These are phyloP conservation scores for Acleris laterana DNA, from an alignment of 2,888 invertebrate genomes.

Conservation along the genomic window DNA sequence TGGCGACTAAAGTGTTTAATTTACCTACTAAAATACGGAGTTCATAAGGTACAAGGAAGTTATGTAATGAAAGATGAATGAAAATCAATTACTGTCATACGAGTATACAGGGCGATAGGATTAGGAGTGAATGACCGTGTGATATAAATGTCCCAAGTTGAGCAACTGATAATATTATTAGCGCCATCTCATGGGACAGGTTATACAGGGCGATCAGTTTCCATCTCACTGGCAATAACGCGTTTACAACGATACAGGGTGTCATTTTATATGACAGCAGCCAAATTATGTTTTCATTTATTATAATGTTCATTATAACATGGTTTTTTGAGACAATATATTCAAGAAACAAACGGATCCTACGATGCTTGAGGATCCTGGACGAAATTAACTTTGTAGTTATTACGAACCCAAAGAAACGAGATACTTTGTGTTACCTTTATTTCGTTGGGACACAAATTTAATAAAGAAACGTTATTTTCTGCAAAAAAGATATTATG, in stretches of 20 bases:
- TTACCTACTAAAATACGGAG: no score
- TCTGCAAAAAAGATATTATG: conserved; percentile 25
- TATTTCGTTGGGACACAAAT: conserved; percentile 14
- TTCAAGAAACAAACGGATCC: background rate
- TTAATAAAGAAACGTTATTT: conserved; percentile 23
- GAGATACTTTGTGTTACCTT: conserved; percentile 20
- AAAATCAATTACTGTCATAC: no score
- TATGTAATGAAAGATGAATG: no score
- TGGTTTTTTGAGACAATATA: background rate
- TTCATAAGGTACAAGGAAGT: background rate
- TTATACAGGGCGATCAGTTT: conserved; percentile 13
- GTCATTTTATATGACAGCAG: background rate
- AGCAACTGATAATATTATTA: conserved; percentile 29
- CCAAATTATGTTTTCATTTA: background rate
- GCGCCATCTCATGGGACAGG: conserved; percentile 16
- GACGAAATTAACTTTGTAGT: conserved; percentile 16
- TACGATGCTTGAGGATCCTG: background rate
- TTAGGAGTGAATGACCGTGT: conserved; percentile 21
- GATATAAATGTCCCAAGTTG: conserved; percentile 21
- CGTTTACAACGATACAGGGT: background rate
- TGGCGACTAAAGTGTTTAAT: no score
- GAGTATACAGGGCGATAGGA: background rate
- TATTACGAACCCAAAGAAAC: conserved; percentile 16
- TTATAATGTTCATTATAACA: background rate
- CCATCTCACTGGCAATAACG: background rate